Evolutionary conservation across 2,888 invertebrate genomes (phyloP), one percentile per base, ranked within the genome.

Genomic region (Epirrhoe alternata): DNA sequence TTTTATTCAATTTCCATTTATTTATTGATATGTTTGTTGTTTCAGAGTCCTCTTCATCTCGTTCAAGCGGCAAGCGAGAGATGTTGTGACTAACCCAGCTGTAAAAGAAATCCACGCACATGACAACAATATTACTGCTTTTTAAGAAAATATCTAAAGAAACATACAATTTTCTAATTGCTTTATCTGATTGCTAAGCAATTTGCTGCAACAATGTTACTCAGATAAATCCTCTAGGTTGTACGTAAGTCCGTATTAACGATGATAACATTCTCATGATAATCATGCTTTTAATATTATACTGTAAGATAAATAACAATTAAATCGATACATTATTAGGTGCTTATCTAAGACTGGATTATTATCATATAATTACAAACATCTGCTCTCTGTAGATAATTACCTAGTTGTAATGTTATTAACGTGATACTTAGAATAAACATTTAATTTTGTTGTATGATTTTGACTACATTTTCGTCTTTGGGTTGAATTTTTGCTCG

Each of bases 11-110:
- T 42, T 12, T 16, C 16, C 47, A 12, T 56, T 31, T 30, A 16
- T 16, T 47, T 51, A 50, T 42, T 47, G 6, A 12, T 30, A 17
- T 12, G n/a, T 35, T 56, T 52, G 12, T 14, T 66, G 54, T 57
- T 89, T 65, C 87, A 94, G 94, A 70, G 76, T 74, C 50, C 77
- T 94, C n/a, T 94, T 89, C 71, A 64, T 82, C 2, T 69, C 92
- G 49, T 78, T 91, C 68, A 89, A 79, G 69, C 85, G 75, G 70
- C 77, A 86, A 61, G 72, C 81, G 42, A 77, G 79, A 50, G 88
- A 91, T 52, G 66, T 70, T 0, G 92, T 90, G 0, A 82, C 76
- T 51, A 81, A 93, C 61, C 87, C 88, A 1, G 81, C 76, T 1
- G 77, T 61, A 5, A 90, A 91, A 67, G 90, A 90, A 71, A 84